Evolutionary conservation across 2,797 vertebrate species (phyloP).

Genomic region (Rhinoraja longicauda): DNA sequence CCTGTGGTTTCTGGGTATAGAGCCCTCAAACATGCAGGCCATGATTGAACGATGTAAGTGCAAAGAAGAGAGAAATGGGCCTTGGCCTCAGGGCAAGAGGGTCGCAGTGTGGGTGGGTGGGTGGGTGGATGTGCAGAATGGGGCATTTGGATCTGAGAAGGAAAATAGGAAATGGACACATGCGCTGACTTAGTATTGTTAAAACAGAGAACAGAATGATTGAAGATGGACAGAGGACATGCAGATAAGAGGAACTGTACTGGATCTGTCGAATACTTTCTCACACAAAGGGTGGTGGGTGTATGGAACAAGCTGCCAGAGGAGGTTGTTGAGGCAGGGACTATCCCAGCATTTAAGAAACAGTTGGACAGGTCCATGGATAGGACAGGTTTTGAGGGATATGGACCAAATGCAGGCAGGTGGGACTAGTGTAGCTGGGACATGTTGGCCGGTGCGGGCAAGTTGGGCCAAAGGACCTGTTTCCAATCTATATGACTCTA

Average conservation of each 20-base stretch:
- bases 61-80: background rate
- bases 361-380: no score
- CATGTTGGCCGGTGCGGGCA: no score
- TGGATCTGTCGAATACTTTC: background rate
- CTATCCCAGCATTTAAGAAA: no score
- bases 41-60: background rate
- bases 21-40: background rate
- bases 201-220: background rate
- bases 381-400: no score
- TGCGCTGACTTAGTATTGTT: background rate
- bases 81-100: background rate
- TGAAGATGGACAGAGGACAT: background rate
- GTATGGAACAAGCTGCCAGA: no score
- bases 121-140: background rate
- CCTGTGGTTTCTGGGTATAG: background rate
- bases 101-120: background rate
- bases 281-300: no score
- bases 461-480: no score
- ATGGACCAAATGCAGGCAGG: no score
- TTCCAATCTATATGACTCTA: no score
- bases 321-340: no score
- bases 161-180: background rate
- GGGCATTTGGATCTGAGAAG: background rate
- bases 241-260: background rate
- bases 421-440: no score